Conservation (phyloP, 2,113 vertebrate genomes). For the Gymnobelideus leadbeateri region DNA sequence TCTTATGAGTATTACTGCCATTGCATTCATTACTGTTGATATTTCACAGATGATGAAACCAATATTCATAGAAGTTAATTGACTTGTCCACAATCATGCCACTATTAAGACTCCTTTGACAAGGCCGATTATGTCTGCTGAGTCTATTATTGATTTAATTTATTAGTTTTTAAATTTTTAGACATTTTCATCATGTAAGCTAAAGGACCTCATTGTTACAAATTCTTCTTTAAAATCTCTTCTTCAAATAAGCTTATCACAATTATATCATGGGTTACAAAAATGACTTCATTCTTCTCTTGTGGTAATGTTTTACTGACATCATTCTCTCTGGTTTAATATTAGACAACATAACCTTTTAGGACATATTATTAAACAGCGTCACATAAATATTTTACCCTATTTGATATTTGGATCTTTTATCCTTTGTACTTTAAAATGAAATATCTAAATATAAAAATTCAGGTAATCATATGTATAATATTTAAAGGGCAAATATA, state of each 20-base stretch:
- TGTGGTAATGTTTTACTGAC: constrained; percentile 30
- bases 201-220: background rate
- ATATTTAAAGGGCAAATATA: background rate
- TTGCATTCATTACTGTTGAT: background rate
- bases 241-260: constrained; percentile 10
- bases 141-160: background rate
- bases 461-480: background rate
- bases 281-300: background rate
- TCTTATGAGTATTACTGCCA: background rate
- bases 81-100: background rate
- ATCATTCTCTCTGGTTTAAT: constrained; percentile 5
- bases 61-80: background rate
- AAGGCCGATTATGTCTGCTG: background rate
- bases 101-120: background rate
- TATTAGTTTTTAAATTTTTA: background rate
- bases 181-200: constrained; percentile 2
- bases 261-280: constrained; percentile 29
- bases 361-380: background rate
- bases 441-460: constrained; percentile 20
- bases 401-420: background rate
- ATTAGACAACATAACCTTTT: background rate
- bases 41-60: background rate
- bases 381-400: background rate
- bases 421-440: background rate
- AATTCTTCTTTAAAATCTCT: background rate